Percentiles rank a stretch among this genome's conserved stretches.
Evolutionary conservation across 2,113 vertebrate species (phyloP).

Genomic region (Actenoides hombroni): DNA sequence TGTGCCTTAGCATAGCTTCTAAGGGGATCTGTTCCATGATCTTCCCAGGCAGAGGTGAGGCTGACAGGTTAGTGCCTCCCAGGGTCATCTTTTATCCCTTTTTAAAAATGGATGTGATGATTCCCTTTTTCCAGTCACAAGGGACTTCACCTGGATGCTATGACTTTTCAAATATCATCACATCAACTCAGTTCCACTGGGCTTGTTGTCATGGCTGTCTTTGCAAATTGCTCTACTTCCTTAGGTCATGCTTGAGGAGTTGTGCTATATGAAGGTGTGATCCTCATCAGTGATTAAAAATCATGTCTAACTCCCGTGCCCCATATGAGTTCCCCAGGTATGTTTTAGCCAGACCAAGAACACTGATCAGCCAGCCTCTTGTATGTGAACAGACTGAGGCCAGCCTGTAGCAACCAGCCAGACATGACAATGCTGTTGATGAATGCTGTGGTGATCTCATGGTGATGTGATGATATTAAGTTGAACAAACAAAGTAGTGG

Average conservation of each 20-base stretch:
- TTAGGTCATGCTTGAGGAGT: background rate
- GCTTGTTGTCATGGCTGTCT: background rate
- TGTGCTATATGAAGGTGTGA: background rate
- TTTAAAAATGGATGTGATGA: too few species aligned
- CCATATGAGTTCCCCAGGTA: rapidly evolving
- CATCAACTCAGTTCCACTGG: background rate
- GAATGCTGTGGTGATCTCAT: constrained; percentile 12
- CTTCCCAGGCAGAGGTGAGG: too few species aligned
- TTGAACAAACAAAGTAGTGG: constrained; percentile 41
- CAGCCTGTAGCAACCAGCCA: background rate
- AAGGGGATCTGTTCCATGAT: too few species aligned
- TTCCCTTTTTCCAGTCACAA: too few species aligned
- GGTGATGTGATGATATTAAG: constrained; percentile 43
- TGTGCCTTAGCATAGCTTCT: too few species aligned
- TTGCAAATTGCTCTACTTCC: background rate
- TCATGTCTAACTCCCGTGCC: background rate
- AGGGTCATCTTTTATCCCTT: too few species aligned
- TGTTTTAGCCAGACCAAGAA: background rate
- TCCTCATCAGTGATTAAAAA: rapidly evolving
- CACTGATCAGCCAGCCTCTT: background rate
- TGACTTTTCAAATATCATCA: too few species aligned
- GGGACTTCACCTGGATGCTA: too few species aligned
- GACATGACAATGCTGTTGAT: background rate
- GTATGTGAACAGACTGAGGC: background rate
- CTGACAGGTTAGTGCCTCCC: too few species aligned